Evolutionary conservation across 2,797 vertebrate species (phyloP).

Genomic region (Ibycter americanus): DNA sequence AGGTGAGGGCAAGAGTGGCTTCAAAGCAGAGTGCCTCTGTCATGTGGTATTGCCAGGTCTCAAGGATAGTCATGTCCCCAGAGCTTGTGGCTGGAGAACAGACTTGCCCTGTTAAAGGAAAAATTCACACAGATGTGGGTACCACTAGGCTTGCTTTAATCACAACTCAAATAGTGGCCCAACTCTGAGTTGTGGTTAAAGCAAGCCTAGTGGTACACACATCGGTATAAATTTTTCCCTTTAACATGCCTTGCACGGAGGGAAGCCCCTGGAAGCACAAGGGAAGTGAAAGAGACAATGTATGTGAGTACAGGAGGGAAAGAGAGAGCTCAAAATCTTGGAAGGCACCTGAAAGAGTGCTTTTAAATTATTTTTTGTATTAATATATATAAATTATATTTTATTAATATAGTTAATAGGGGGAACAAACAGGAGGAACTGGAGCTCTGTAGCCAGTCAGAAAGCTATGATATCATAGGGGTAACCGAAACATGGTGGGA

Average conservation of each 20-base stretch:
- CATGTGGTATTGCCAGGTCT: neutral
- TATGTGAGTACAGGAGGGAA: neutral
- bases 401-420: neutral
- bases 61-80: neutral
- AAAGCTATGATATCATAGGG: neutral
- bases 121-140: too few species aligned
- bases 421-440: neutral
- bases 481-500: neutral
- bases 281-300: neutral
- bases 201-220: too few species aligned
- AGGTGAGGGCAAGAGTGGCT: neutral
- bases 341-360: neutral
- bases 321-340: neutral
- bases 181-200: too few species aligned
- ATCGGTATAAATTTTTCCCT: too few species aligned
- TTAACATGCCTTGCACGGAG: neutral
- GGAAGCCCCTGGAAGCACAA: neutral
- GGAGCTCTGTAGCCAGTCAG: neutral
- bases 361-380: neutral
- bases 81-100: neutral
- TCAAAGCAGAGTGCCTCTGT: accelerated
- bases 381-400: neutral
- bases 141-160: too few species aligned
- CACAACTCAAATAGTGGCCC: too few species aligned
- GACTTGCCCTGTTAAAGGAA: too few species aligned